Evolutionary conservation across 1,140 invertebrate genomes (phyloP).

Genomic region (Babylonia areolata): DNA sequence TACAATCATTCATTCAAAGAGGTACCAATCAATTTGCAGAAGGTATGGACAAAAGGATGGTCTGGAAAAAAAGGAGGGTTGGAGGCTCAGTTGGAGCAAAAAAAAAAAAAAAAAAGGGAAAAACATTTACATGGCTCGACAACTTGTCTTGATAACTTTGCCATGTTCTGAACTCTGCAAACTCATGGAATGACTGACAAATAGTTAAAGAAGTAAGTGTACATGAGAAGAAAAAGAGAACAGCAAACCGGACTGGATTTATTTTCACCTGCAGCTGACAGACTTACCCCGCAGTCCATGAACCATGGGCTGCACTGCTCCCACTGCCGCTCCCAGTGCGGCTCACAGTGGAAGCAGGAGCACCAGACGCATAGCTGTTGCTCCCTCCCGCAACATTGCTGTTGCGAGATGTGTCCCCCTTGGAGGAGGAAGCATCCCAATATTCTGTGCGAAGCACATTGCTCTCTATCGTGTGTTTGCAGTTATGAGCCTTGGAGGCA

Average conservation of each 20-base stretch:
- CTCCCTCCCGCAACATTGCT: constrained; percentile 33
- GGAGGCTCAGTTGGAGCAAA: too few relatives aligned
- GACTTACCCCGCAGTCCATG: constrained; percentile 40
- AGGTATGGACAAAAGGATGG: too few relatives aligned
- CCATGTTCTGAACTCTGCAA: too few relatives aligned
- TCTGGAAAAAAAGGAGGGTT: too few relatives aligned
- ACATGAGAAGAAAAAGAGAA: too few relatives aligned
- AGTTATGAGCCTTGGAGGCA: constrained; percentile 92
- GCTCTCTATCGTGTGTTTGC: constrained; percentile 91
- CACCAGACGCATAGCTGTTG: background rate
- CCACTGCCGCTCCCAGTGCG: constrained; percentile 7
- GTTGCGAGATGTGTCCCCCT: constrained; percentile 33
- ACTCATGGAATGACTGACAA: background rate
- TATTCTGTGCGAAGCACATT: constrained; percentile 92
- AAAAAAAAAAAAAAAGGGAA: too few relatives aligned
- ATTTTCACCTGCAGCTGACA: background rate
- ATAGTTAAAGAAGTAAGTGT: too few relatives aligned
- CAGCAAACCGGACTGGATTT: background rate
- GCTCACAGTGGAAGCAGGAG: constrained; percentile 22
- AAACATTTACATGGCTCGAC: too few relatives aligned
- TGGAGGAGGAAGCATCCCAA: constrained; percentile 84
- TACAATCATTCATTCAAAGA: too few relatives aligned
- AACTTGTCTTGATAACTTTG: too few relatives aligned
- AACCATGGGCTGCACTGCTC: background rate
- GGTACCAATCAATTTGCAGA: too few relatives aligned